A percentile compares a stretch with the other conserved stretches of the same genome.
Conservation (phyloP, 2,888 invertebrate species). For the Stramonita haemastoma region DNA sequence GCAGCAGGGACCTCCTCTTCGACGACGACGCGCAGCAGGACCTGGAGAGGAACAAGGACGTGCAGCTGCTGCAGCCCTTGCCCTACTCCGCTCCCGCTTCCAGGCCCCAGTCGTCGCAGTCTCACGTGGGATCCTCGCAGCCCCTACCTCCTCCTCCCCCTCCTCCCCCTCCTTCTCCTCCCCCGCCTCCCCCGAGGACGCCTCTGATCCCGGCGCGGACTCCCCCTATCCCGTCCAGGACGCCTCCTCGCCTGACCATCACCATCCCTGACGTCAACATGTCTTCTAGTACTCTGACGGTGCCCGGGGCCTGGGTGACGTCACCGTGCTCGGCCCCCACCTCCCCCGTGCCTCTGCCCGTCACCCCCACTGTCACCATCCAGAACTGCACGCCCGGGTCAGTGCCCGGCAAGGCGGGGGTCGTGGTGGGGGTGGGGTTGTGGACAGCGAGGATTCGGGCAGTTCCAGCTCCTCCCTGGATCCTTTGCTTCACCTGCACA, state of each 20-base stretch:
- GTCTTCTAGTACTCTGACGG: not conserved
- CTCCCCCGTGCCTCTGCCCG: slow-evolving; percentile 54
- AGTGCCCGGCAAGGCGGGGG: slow-evolving; percentile 18
- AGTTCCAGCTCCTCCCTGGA: slow-evolving; percentile 54
- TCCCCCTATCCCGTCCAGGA: not conserved
- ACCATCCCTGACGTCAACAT: slow-evolving; percentile 24
- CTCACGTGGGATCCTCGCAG: not conserved
- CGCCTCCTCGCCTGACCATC: slow-evolving; percentile 37
- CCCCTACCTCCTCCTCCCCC: not conserved
- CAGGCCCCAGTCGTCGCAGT: slow-evolving; percentile 22
- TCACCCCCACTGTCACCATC: slow-evolving; percentile 55
- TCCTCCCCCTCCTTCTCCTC: not conserved
- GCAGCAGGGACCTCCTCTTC: slow-evolving; percentile 34
- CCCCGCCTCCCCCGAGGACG: not conserved
- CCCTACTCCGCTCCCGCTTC: slow-evolving; percentile 8
- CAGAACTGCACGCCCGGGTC: slow-evolving; percentile 45
- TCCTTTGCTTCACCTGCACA: slow-evolving; percentile 30
- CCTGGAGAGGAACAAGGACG: not conserved
- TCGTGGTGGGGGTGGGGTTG: slow-evolving; percentile 13
- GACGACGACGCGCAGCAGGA: not conserved
- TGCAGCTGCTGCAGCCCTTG: slow-evolving; percentile 5
- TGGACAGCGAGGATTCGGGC: slow-evolving; percentile 47
- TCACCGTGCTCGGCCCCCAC: slow-evolving; percentile 27
- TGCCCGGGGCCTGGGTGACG: slow-evolving; percentile 19
- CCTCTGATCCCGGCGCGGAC: not conserved